These are phyloP conservation scores for Tortrix viridana DNA, from an alignment of 2,888 invertebrate species.

Conservation along the genomic window DNA sequence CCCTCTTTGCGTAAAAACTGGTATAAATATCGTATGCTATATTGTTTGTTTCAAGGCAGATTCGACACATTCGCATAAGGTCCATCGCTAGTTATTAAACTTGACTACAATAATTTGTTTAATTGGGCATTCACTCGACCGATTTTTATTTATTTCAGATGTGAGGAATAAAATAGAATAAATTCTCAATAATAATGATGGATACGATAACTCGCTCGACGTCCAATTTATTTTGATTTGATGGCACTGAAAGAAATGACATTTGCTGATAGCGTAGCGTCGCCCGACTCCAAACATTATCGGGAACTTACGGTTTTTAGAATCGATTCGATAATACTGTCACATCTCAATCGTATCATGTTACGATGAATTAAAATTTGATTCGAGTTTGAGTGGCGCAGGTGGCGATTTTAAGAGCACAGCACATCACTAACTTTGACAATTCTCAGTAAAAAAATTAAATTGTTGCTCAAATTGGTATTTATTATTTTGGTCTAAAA, in stretches of 20 bases:
- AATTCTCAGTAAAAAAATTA: conserved; percentile 15
- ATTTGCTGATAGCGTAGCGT: not conserved
- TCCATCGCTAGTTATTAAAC: conserved; percentile 50
- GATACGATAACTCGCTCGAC: not conserved
- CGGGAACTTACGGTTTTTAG: not conserved
- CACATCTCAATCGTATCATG: not conserved
- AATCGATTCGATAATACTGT: not conserved
- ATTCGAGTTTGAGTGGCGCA: not conserved
- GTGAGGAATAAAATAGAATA: not conserved
- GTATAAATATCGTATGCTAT: conserved; percentile 68
- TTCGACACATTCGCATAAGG: conserved; percentile 67
- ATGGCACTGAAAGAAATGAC: not conserved
- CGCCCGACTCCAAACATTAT: not conserved
- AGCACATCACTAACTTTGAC: conserved; percentile 28
- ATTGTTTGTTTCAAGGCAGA: conserved; percentile 65
- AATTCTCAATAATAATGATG: not conserved
- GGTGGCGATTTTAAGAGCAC: not conserved
- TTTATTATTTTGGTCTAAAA: conserved; percentile 26
- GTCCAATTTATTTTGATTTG: conserved; percentile 24
- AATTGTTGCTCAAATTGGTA: conserved; percentile 13
- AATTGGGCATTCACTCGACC: not conserved
- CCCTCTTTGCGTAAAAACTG: conserved; percentile 63
- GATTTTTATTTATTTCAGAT: not conserved
- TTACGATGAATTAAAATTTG: conserved; percentile 1
- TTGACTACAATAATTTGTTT: not conserved